phyloP scores from a whole-genome alignment of 2,113 vertebrate genomes.

The Entomyzon cyanotis region DNA sequence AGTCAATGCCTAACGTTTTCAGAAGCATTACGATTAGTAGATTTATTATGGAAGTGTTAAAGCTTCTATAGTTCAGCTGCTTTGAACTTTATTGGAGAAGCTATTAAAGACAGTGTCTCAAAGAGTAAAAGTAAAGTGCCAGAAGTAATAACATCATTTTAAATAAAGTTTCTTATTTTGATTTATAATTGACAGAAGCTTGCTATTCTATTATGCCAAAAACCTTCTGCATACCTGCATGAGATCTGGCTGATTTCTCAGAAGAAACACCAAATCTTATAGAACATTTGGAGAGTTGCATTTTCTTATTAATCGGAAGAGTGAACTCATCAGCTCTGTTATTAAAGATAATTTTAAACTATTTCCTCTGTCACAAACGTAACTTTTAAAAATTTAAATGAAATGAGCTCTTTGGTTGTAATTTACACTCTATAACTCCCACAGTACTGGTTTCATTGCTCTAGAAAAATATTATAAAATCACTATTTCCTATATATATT shows the following conservation, averaged over 20 bases:
- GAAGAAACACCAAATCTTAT: neutral
- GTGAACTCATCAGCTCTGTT: neutral
- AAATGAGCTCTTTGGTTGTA: neutral
- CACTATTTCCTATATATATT: neutral
- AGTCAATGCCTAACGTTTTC: slow-evolving; percentile 2
- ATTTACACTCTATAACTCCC: neutral
- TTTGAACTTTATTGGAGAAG: neutral
- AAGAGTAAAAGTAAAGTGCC: neutral
- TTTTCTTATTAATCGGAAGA: slow-evolving; percentile 24
- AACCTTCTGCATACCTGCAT: neutral
- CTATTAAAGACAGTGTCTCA: neutral
- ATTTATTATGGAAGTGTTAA: neutral
- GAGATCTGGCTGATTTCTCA: slow-evolving; percentile 5
- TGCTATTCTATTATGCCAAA: neutral
- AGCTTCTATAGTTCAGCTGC: neutral
- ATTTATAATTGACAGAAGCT: slow-evolving; percentile 16
- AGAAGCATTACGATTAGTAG: neutral
- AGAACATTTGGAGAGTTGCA: neutral
- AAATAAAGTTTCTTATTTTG: slow-evolving; percentile 41
- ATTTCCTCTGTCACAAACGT: neutral
- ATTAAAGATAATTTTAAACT: slow-evolving; percentile 4
- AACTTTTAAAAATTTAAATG: neutral
- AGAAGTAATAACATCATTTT: neutral
- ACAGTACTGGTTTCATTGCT: neutral
- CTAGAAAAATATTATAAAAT: neutral